A percentile compares a stretch with the other conserved stretches of the same genome.
Evolutionary conservation across 2,113 vertebrate species (phyloP).

Genomic region (Dryoscopus gambensis): DNA sequence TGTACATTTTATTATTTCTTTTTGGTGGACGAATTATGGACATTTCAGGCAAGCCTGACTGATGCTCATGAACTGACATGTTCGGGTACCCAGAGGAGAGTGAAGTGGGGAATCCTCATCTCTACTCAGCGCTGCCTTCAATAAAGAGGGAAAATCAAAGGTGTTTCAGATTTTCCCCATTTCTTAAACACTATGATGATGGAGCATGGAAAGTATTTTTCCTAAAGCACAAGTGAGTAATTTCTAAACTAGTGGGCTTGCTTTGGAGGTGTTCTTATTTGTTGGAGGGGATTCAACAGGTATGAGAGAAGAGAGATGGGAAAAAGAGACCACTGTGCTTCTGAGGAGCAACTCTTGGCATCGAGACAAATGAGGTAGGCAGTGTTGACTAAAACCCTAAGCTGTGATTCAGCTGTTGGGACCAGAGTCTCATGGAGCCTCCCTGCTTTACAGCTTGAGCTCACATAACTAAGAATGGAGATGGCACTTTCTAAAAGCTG

Average conservation of each 20-base stretch:
- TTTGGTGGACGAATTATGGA: background rate
- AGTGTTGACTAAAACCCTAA: background rate
- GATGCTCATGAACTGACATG: rapidly evolving
- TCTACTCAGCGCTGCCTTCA: background rate
- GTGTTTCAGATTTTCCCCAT: background rate
- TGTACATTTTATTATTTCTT: background rate
- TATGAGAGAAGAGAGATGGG: background rate
- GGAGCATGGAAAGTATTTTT: background rate
- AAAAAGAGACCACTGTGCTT: background rate
- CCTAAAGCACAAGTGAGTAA: background rate
- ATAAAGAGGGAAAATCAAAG: background rate
- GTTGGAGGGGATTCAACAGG: background rate
- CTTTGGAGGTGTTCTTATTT: background rate
- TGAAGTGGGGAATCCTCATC: background rate
- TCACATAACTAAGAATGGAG: rapidly evolving
- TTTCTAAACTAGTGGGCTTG: background rate
- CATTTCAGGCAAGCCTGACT: background rate
- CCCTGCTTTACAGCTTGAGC: background rate
- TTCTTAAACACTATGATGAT: background rate
- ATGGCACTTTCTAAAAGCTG: background rate
- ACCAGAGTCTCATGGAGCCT: background rate
- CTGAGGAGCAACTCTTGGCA: background rate
- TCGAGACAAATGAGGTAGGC: background rate
- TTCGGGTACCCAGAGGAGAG: background rate
- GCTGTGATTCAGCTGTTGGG: background rate